A percentile compares a stretch with the other conserved stretches of the same genome.
Evolutionary conservation across 2,113 vertebrate species (phyloP).

Genomic region (Mellivora capensis): DNA sequence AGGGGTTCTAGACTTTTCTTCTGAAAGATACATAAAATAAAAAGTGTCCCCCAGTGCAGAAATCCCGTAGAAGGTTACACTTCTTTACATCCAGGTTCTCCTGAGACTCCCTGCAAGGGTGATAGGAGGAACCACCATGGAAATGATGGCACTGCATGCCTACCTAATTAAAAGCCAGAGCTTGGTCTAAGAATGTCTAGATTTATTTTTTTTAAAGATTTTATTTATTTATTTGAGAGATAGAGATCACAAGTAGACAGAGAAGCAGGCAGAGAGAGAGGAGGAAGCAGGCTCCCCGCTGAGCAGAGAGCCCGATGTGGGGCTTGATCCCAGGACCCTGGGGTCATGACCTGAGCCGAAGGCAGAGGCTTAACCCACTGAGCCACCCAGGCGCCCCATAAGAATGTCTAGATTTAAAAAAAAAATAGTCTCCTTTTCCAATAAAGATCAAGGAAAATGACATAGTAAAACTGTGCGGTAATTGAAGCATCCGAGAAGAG

Average conservation of each 20-base stretch:
- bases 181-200: background rate
- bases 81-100: background rate
- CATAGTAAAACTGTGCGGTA: background rate
- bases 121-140: background rate
- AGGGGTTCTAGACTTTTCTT: background rate
- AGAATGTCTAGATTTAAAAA: background rate
- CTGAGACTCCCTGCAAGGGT: background rate
- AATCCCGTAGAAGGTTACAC: background rate
- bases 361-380: too few relatives aligned
- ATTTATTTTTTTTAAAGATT: too few relatives aligned
- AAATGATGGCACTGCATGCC: background rate
- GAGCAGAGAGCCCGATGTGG: too few relatives aligned
- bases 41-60: background rate
- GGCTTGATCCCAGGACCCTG: too few relatives aligned
- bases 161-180: background rate
- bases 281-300: too few relatives aligned
- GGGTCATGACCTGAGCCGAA: too few relatives aligned
- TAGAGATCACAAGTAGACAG: too few relatives aligned
- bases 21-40: background rate
- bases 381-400: too few relatives aligned
- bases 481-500: background rate
- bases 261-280: too few relatives aligned
- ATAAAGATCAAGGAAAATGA: conserved; percentile 43
- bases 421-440: background rate
- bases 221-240: too few relatives aligned